phyloP scores from a whole-genome alignment of 2,797 vertebrate genomes.

The Lerista edwardsae region DNA sequence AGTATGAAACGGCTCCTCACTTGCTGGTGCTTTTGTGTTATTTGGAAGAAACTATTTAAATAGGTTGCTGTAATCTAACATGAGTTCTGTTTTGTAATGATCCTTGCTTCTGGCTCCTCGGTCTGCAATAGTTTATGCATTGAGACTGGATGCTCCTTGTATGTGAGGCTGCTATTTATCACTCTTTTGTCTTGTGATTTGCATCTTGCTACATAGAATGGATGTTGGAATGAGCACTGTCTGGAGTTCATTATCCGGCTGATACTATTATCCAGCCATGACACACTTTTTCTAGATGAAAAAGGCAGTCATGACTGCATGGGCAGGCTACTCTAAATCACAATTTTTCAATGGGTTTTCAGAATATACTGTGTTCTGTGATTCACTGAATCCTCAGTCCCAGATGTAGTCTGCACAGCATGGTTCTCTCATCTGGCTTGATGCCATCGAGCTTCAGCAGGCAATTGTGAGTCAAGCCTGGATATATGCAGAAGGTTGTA shows the following conservation, averaged over 20 bases:
- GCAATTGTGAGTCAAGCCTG: too few species aligned
- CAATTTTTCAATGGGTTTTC: too few species aligned
- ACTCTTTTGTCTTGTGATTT: neutral
- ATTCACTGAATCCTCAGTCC: too few species aligned
- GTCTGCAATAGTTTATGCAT: neutral
- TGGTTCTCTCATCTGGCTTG: too few species aligned
- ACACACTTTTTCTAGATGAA: neutral
- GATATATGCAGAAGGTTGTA: too few species aligned
- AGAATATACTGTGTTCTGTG: too few species aligned
- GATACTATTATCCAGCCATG: neutral
- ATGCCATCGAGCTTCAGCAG: too few species aligned
- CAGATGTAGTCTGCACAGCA: too few species aligned
- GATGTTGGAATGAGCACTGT: neutral
- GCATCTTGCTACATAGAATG: neutral
- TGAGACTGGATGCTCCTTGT: neutral
- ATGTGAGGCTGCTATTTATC: neutral
- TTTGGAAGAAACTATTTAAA: neutral
- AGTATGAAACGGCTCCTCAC: neutral
- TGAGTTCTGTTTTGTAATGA: neutral
- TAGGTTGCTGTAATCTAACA: neutral
- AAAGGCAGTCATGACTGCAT: neutral
- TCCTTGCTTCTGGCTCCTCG: neutral
- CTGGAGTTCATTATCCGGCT: too few species aligned
- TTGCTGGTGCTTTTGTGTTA: conserved; percentile 11
- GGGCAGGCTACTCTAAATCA: too few species aligned